Evolutionary conservation across 2,797 vertebrate species (phyloP).

Genomic region (Harpagifer antarcticus): DNA sequence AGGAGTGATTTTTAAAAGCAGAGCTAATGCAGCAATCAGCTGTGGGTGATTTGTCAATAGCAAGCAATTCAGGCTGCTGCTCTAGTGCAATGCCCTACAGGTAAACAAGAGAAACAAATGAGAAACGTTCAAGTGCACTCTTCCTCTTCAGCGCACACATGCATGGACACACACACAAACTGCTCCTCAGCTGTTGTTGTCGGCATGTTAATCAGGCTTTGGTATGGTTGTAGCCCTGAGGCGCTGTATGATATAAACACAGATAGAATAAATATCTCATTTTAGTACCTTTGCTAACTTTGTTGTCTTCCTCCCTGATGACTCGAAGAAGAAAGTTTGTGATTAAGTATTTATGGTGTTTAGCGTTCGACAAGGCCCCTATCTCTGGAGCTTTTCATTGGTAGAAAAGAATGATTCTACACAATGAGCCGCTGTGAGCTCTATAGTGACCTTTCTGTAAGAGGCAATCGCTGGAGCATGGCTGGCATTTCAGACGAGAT

Average conservation of each 20-base stretch:
- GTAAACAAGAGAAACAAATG: slow-evolving; percentile 74
- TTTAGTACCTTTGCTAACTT: slow-evolving; percentile 80
- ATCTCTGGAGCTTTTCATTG: slow-evolving; percentile 49
- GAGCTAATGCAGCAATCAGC: slow-evolving; percentile 67
- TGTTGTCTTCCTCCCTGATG: slow-evolving; percentile 77
- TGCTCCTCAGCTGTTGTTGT: slow-evolving; percentile 71
- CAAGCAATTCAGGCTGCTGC: slow-evolving; percentile 59
- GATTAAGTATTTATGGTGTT: slow-evolving; percentile 82
- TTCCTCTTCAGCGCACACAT: slow-evolving; percentile 49
- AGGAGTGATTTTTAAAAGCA: slow-evolving; percentile 62
- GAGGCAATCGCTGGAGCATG: slow-evolving; percentile 60
- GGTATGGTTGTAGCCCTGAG: slow-evolving; percentile 73
- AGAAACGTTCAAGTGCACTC: slow-evolving; percentile 59
- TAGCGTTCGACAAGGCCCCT: slow-evolving; percentile 63
- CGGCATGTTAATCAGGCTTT: slow-evolving; percentile 79
- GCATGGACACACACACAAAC: slow-evolving; percentile 35
- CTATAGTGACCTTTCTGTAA: slow-evolving; percentile 65
- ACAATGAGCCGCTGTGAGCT: slow-evolving; percentile 38
- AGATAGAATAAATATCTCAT: slow-evolving; percentile 80
- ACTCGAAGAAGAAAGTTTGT: slow-evolving; percentile 66
- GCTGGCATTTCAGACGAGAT: slow-evolving; percentile 78
- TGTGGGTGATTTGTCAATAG: slow-evolving; percentile 73
- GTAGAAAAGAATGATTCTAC: slow-evolving; percentile 34
- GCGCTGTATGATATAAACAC: slow-evolving; percentile 78
- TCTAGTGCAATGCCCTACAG: slow-evolving; percentile 69